These are phyloP conservation scores for Heteropelma amictum DNA, from an alignment of 2,888 invertebrate species.

Conservation along the genomic window DNA sequence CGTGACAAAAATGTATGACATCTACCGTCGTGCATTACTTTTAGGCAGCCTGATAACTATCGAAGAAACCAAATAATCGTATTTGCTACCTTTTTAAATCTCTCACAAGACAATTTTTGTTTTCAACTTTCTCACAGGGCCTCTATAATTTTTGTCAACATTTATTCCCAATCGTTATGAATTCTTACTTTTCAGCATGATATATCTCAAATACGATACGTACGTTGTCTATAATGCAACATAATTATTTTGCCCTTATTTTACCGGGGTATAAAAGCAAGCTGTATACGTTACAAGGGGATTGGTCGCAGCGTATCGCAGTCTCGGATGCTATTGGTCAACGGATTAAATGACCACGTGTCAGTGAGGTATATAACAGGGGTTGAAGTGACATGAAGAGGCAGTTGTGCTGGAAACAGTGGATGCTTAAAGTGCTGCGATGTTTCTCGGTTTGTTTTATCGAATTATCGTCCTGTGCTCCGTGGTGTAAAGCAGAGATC, in stretches of 20 bases:
- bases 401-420: constrained; percentile 72
- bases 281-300: constrained; percentile 63
- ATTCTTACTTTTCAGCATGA: neutral
- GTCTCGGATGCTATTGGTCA: constrained; percentile 69
- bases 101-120: neutral
- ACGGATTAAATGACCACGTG: constrained; percentile 76
- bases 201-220: constrained; percentile 17
- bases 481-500: constrained; percentile 32
- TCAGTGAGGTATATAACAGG: constrained; percentile 75
- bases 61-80: no score
- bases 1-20: no score
- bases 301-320: constrained; percentile 67
- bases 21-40: no score
- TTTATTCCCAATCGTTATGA: neutral
- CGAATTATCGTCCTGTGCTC: constrained; percentile 43
- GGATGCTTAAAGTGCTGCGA: constrained; percentile 63
- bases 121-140: neutral
- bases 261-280: constrained; percentile 49
- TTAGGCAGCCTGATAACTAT: no score
- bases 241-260: constrained; percentile 73
- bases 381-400: constrained; percentile 72
- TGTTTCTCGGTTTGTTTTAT: constrained; percentile 3
- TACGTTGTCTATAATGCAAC: constrained; percentile 50
- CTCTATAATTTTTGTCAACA: neutral
- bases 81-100: no score